phyloP scores from a whole-genome alignment of 1,140 invertebrate genomes.

The Cotesia chilonis region DNA sequence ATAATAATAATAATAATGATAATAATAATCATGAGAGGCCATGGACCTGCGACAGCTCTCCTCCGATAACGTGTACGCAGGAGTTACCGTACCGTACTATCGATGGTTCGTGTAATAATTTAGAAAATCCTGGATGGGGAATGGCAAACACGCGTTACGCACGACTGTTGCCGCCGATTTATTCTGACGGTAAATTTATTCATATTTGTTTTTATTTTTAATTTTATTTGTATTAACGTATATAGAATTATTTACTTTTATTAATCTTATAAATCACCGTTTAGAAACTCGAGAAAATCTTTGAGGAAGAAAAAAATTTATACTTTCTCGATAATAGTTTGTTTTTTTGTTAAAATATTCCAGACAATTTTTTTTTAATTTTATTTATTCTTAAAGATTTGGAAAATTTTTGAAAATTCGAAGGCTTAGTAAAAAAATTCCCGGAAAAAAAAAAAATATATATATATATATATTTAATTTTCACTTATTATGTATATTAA shows the following conservation, averaged over 20 bases:
- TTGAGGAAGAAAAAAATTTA: too few relatives aligned
- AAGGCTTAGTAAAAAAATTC: too few relatives aligned
- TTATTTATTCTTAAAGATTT: too few relatives aligned
- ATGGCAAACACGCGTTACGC: conserved; percentile 77
- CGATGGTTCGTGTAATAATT: conserved; percentile 89
- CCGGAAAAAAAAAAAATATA: too few relatives aligned
- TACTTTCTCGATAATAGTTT: too few relatives aligned
- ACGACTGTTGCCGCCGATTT: conserved; percentile 81
- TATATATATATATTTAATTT: too few relatives aligned
- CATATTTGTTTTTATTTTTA: not conserved
- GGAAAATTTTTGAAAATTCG: too few relatives aligned
- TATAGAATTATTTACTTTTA: not conserved
- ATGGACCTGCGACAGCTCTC: conserved; percentile 46
- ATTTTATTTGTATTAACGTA: not conserved
- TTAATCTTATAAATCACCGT: too few relatives aligned
- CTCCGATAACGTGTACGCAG: conserved; percentile 52
- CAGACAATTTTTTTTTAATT: too few relatives aligned
- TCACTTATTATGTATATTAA: too few relatives aligned
- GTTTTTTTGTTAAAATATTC: too few relatives aligned
- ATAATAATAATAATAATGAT: conserved; percentile 7
- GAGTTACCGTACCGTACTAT: conserved; percentile 74
- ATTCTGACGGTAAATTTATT: conserved; percentile 76
- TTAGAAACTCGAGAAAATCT: too few relatives aligned
- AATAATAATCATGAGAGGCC: not conserved
- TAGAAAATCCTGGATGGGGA: conserved; percentile 76